Evolutionary conservation across 2,113 vertebrate species (phyloP).

Genomic region (Opisthocomus hoazin): DNA sequence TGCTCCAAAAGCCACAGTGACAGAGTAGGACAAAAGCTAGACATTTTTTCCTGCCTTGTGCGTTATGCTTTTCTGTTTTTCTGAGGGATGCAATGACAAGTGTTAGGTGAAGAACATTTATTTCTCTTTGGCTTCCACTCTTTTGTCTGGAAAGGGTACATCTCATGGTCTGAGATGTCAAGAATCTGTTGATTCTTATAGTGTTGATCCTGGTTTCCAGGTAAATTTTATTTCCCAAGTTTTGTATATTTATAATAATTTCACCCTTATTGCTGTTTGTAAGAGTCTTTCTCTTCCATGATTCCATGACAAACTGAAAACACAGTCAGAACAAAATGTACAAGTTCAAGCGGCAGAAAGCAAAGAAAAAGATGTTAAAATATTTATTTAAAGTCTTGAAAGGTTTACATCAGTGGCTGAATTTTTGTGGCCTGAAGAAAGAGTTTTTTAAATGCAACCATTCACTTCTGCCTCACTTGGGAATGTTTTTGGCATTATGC

Average conservation of each 20-base stretch:
- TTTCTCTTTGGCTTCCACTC: not conserved
- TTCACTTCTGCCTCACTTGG: not conserved
- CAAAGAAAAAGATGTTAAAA: not conserved
- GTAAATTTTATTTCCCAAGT: not conserved
- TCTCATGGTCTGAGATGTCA: not conserved
- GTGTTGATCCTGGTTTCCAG: not conserved
- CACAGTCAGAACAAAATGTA: not conserved
- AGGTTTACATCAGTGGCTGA: not conserved
- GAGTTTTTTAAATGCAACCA: not conserved
- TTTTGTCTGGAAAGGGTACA: not conserved
- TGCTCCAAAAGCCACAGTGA: not conserved
- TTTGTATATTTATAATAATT: not conserved
- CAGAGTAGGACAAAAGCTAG: not conserved
- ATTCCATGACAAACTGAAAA: not conserved
- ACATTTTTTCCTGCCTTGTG: not conserved
- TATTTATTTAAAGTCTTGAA: not conserved
- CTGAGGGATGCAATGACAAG: not conserved
- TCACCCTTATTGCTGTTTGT: not conserved
- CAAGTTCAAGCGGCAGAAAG: not conserved
- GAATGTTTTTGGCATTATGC: not conserved
- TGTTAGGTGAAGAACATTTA: not conserved
- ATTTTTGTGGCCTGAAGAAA: not conserved
- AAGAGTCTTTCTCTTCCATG: not conserved
- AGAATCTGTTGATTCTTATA: not conserved
- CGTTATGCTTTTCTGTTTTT: not conserved